Evolutionary conservation across 2,797 vertebrate species (phyloP), one percentile per base, ranked within the genome.

Genomic region (Sebastes minor): DNA sequence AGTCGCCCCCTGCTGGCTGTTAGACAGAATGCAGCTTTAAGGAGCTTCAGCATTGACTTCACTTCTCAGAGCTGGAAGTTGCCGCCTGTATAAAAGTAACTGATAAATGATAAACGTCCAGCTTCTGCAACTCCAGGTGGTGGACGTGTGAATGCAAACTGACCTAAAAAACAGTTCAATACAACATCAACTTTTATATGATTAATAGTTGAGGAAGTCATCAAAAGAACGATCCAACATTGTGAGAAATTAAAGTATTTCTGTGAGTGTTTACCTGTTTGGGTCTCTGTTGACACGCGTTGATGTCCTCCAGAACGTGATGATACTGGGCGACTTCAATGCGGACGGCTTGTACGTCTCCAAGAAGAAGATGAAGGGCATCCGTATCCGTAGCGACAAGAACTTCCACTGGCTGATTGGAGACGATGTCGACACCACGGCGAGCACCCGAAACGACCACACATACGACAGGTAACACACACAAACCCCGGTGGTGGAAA

Each of bases 311-410:
- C 73, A 97, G 96, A 96, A 96, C 64, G 62, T 96, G 25, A 96
- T 96, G 93, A 92, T 97, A 46, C 85, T 97, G 23, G 96, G 95
- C 0, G 96, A 96, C 90, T 96, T 96, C 82, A 96, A 97, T 3
- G 96, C 96, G 0, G 95, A 96, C 10, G 95, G 96, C 13, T 10
- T 76, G 0, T 97, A 96, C 10, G 80, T 97, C 16, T 91, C 96
- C 23, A 81, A 90, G 14, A 89, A 30, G 1, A 82, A 94, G 2
- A 94, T 96, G 95, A 92, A 93, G 74, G 49, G 2, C 1, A 94
- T 96, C 23, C 88, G 93, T 2, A 95, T 97, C 81, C 92, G 93
- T 3, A 94, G 28, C 1, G 94, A 96, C 77, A 76, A 72, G 28
- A 92, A 93, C 74, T 96, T 97, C 80, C 93, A 95, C 68, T 97